Evolutionary conservation across 2,888 invertebrate species (phyloP), one percentile per base, ranked within the genome.

Genomic region (Lottia scabra): DNA sequence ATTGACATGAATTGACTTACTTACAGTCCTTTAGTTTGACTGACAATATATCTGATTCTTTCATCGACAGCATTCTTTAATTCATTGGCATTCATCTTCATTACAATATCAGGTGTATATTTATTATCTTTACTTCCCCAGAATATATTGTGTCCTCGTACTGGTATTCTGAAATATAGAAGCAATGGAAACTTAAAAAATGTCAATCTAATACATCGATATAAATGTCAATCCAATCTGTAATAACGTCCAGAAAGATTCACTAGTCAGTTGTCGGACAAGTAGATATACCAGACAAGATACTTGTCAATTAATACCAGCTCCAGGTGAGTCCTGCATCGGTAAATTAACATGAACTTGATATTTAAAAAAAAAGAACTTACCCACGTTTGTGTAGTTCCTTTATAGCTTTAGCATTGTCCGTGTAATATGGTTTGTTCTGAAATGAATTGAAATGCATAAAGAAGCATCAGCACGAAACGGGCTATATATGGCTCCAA

Each of bases 121-220:
- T 63, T 69, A 3, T 43, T 19, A n/a, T 64, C 56, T 6, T 38
- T 38, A 38, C 45, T 72, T 6, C 68, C 75, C 75, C 75, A 75
- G 63, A 75, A 72, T 26, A 75, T 63, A 45, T 72, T 72, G 46
- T 75, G 75, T 8, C 72, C 75, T 56, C 75, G 30, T 0, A 75
- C 72, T 44, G 65, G 68, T 12, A 72, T 68, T 15, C 75, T 75
- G 63, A 30, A 70, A 38, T 23, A 23, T 19, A 10, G 8, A 38
- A 4, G 38, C 38, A 10, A 38, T 38, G 1, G 1, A 38, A 38
- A n/a, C n/a, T n/a, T n/a, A n/a, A n/a, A n/a, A n/a, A n/a, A n/a
- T n/a, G n/a, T n/a, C n/a, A n/a, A n/a, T n/a, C n/a, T n/a, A n/a
- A n/a, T n/a, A n/a, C n/a, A n/a, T n/a, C n/a, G n/a, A n/a, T n/a